phyloP scores from a whole-genome alignment of 1,140 invertebrate species.

The Phthorimaea operculella region DNA sequence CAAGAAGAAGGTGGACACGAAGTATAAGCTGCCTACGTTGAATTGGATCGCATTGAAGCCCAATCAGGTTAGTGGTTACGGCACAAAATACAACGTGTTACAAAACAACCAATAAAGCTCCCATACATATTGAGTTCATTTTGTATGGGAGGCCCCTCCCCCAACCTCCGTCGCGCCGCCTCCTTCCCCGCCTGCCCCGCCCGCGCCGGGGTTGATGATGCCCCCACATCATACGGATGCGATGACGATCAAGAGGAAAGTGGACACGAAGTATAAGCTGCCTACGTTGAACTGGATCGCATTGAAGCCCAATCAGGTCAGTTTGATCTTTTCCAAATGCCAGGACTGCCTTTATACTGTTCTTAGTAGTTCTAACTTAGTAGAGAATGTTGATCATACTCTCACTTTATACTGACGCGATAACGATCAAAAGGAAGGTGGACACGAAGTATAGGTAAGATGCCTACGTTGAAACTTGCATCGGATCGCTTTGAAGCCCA shows the following conservation, averaged over 20 bases:
- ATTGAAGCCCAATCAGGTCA: conserved; percentile 94
- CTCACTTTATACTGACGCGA: conserved; percentile 78
- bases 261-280: conserved; percentile 97
- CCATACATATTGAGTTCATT: no score
- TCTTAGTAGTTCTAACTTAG: no score
- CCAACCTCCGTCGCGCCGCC: conserved; percentile 16
- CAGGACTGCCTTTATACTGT: no score
- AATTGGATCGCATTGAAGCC: conserved; percentile 99
- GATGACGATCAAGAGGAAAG: conserved; percentile 97
- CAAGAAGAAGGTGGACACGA: conserved; percentile 95
- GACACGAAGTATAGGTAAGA: conserved; percentile 97
- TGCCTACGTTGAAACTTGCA: conserved; percentile 98
- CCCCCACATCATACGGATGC: conserved; percentile 76
- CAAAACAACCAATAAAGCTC: no score
- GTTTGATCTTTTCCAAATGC: no score
- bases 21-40: conserved; percentile 96
- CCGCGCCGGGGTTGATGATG: conserved; percentile 82
- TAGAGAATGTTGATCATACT: conserved; percentile 77
- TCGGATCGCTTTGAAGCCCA: conserved; percentile 98
- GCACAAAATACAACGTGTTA: no score
- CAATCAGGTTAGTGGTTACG: conserved; percentile 89
- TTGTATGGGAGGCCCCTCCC: no score
- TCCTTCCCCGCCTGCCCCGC: conserved; percentile 71
- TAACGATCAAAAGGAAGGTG: conserved; percentile 97
- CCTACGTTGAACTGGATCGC: conserved; percentile 99